Percentiles rank a stretch among this genome's conserved stretches.
Conservation (phyloP, 2,797 vertebrate genomes). For the Chaetodon trifasciatus region DNA sequence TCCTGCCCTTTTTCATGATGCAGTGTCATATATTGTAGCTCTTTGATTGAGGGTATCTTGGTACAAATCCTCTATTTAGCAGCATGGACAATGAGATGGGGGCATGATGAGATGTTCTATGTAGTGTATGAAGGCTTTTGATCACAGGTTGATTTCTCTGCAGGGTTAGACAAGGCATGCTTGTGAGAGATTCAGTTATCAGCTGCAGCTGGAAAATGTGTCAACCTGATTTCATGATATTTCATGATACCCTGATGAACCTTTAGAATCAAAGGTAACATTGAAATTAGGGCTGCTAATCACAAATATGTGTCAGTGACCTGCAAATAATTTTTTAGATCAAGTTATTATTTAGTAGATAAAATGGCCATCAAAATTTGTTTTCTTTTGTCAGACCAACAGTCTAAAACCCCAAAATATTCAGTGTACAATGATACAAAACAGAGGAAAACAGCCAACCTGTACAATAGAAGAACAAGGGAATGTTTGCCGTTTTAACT, state of each 20-base stretch:
- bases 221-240: conserved; percentile 5
- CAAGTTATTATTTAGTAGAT: not conserved
- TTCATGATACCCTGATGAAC: no score
- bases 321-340: not conserved
- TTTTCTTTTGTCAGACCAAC: not conserved
- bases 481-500: no score
- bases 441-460: not conserved
- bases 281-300: not conserved
- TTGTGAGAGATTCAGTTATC: conserved; percentile 6
- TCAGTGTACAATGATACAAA: not conserved
- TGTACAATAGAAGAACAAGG: no score
- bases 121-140: conserved; percentile 23
- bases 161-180: not conserved
- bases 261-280: not conserved
- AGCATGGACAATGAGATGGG: not conserved
- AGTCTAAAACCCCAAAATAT: not conserved
- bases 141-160: conserved; percentile 40
- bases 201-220: not conserved
- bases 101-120: conserved; percentile 9
- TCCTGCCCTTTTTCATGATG: conserved; percentile 19
- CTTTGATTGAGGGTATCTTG: conserved; percentile 23
- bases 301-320: not conserved
- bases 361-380: not conserved
- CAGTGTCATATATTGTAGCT: conserved; percentile 13
- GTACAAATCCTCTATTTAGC: conserved; percentile 18